phyloP scores from a whole-genome alignment of 2,797 vertebrate genomes.

The Epinephelus awoara region DNA sequence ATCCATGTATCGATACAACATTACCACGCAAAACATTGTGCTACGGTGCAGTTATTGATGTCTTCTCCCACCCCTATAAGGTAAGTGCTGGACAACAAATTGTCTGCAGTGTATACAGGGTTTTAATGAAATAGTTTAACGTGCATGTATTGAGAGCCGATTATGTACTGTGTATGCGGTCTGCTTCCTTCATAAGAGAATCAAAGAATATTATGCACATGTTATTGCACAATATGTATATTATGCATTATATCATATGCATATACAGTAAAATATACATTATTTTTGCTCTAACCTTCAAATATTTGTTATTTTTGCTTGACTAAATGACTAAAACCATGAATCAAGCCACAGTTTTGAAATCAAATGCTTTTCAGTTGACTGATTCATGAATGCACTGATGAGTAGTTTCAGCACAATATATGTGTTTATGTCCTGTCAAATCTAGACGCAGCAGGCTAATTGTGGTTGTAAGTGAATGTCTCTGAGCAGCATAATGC shows the following conservation, averaged over 20 bases:
- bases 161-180: background rate
- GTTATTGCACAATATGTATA: background rate
- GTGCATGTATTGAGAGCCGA: background rate
- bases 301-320: background rate
- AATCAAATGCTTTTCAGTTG: background rate
- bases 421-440: conserved; percentile 12
- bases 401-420: background rate
- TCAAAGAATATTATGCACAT: background rate
- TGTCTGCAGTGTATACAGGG: background rate
- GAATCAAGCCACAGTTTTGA: background rate
- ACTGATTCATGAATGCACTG: background rate
- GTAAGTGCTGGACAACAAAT: background rate
- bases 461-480: conserved; percentile 16
- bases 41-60: too few relatives aligned
- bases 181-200: background rate
- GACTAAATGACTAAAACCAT: background rate
- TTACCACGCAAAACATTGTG: too few relatives aligned
- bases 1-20: too few relatives aligned
- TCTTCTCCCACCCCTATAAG: too few relatives aligned
- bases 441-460: background rate
- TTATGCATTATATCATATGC: background rate
- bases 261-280: background rate
- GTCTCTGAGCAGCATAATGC: conserved; percentile 27
- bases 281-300: background rate
- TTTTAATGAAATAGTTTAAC: background rate